Conservation (phyloP, 2,113 vertebrate species). For the Agelaius tricolor region DNA sequence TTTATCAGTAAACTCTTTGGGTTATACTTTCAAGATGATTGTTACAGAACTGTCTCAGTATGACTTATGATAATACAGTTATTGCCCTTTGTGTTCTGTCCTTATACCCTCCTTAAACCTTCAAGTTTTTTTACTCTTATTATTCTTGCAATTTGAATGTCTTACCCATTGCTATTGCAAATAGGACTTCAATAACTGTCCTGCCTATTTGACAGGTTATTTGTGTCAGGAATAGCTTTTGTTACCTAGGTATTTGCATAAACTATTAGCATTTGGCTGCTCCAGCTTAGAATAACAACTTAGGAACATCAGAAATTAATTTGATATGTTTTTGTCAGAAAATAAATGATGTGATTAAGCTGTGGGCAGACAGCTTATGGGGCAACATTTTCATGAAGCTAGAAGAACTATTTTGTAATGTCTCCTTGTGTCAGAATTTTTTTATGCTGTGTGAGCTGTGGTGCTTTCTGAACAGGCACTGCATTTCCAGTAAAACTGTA, state of each 20-base stretch:
- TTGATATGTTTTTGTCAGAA: background rate
- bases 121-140: background rate
- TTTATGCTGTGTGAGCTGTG: accelerated
- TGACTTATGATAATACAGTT: background rate
- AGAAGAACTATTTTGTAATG: background rate
- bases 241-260: background rate
- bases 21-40: background rate
- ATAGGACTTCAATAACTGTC: background rate
- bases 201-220: background rate
- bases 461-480: background rate
- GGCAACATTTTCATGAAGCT: background rate
- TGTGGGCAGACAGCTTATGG: background rate
- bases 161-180: background rate
- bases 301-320: background rate
- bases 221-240: background rate
- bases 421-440: background rate
- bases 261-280: background rate
- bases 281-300: background rate
- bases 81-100: background rate
- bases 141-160: background rate
- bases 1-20: background rate
- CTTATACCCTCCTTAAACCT: background rate
- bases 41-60: background rate
- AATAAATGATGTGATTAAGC: background rate
- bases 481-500: background rate